A percentile compares a stretch with the other conserved stretches of the same genome.
Conservation (phyloP, 1,140 invertebrate genomes). For the Trypoxylus dichotomus region DNA sequence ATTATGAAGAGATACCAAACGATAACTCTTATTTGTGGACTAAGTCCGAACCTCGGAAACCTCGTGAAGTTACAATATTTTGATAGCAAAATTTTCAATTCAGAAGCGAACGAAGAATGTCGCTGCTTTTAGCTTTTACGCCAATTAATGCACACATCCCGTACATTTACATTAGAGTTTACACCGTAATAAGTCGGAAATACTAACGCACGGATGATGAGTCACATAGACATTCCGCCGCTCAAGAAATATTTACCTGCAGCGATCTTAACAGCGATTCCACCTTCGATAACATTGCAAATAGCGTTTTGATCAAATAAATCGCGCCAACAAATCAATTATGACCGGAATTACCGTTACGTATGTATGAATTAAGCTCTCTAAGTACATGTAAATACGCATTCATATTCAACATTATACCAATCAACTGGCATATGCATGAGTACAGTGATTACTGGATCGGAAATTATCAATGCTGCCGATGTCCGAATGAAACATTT, state of each 20-base stretch:
- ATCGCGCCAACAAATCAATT: background rate
- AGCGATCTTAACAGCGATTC: background rate
- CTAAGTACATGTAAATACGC: background rate
- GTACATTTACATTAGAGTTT: background rate
- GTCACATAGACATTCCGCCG: background rate
- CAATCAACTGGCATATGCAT: background rate
- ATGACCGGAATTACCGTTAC: background rate
- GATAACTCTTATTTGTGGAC: no score
- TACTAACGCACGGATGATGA: background rate
- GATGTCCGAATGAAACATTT: background rate
- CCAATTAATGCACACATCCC: no score
- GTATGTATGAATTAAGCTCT: background rate
- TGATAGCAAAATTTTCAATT: no score
- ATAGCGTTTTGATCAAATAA: background rate
- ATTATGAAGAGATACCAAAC: no score
- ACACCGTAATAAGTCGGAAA: constrained; percentile 4
- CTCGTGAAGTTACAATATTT: no score
- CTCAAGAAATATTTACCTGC: background rate
- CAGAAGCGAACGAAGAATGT: no score
- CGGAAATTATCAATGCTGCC: background rate
- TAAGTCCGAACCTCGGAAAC: no score
- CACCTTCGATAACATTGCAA: background rate
- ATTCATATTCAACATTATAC: background rate
- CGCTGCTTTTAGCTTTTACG: no score
- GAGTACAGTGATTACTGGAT: background rate